Percentiles rank a stretch among this genome's conserved stretches.
Evolutionary conservation across 2,888 invertebrate genomes (phyloP).

Genomic region (Encarsia formosa): DNA sequence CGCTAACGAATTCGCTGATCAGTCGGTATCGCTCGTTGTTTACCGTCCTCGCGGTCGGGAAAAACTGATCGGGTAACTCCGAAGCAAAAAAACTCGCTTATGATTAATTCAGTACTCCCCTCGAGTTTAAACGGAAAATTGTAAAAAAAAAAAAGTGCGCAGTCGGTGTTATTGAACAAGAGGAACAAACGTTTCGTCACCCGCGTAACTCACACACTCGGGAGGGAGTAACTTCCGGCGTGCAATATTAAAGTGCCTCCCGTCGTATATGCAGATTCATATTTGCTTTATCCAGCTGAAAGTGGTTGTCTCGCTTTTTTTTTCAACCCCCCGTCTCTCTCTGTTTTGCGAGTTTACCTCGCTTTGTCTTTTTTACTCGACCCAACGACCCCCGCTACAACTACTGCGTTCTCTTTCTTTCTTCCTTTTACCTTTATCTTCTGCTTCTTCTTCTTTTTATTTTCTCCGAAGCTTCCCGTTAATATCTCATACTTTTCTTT

Average conservation of each 20-base stretch:
- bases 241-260: conserved; percentile 21
- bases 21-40: too few species aligned
- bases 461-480: too few species aligned
- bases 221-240: conserved; percentile 5
- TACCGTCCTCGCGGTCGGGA: too few species aligned
- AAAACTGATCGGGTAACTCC: too few species aligned
- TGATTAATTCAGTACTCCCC: conserved; percentile 15
- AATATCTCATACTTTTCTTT: neutral
- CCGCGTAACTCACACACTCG: neutral
- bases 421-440: neutral
- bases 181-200: conserved; percentile 17
- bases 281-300: conserved; percentile 21
- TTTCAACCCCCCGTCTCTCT: neutral
- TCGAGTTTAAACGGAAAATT: conserved; percentile 6
- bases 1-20: too few species aligned
- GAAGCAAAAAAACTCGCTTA: neutral
- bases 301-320: conserved; percentile 4
- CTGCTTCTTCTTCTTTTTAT: neutral
- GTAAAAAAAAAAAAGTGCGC: neutral
- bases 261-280: conserved; percentile 23
- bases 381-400: neutral
- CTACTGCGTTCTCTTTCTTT: neutral
- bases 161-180: conserved; percentile 12
- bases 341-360: neutral
- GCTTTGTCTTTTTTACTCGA: neutral